These are phyloP conservation scores for Odontamblyopus lacepedii DNA, from an alignment of 2,797 vertebrate species.

Conservation along the genomic window DNA sequence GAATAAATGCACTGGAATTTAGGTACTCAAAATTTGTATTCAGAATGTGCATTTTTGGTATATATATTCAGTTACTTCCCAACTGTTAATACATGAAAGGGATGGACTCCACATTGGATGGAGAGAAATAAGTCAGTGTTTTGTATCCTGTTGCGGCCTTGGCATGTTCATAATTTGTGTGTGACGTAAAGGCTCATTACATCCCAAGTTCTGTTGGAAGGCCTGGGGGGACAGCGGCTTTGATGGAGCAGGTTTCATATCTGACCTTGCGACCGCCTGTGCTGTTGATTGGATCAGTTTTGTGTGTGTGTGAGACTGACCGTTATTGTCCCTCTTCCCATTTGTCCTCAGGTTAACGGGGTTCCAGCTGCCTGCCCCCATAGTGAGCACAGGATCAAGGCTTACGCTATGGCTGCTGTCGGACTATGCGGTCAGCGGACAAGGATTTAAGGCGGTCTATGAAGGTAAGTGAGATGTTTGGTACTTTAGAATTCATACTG, in stretches of 20 bases:
- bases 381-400: slow-evolving; percentile 89
- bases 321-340: slow-evolving; percentile 52
- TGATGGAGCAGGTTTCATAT: slow-evolving; percentile 33
- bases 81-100: slow-evolving; percentile 9
- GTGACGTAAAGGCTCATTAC: slow-evolving; percentile 50
- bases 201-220: slow-evolving; percentile 45
- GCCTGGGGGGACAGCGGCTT: slow-evolving; percentile 41
- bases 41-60: too few species aligned
- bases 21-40: too few species aligned
- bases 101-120: slow-evolving; percentile 20
- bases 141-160: slow-evolving; percentile 36
- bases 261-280: slow-evolving; percentile 47
- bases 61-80: too few species aligned
- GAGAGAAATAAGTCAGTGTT: slow-evolving; percentile 37
- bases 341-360: slow-evolving; percentile 90
- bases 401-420: slow-evolving; percentile 93
- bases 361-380: slow-evolving; percentile 94
- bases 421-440: slow-evolving; percentile 96
- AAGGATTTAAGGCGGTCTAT: slow-evolving; percentile 93
- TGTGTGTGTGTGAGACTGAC: slow-evolving; percentile 24
- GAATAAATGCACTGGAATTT: too few species aligned
- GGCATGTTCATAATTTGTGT: slow-evolving; percentile 48
- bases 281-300: slow-evolving; percentile 48
- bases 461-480: slow-evolving; percentile 82
- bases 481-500: background rate